Evolutionary conservation across 2,113 vertebrate genomes (phyloP).

Genomic region (Albula goreensis): DNA sequence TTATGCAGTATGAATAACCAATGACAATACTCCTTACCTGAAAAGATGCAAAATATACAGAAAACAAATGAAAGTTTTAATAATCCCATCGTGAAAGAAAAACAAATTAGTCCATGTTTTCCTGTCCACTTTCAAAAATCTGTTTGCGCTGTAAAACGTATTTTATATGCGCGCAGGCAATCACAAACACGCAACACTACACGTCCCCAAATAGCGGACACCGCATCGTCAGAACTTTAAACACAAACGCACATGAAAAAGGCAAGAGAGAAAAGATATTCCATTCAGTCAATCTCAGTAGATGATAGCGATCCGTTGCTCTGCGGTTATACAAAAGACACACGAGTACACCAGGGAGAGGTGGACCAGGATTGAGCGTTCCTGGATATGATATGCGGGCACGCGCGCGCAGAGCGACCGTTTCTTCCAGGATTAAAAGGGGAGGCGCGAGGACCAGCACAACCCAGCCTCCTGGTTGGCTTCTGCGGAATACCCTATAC

Average conservation of each 20-base stretch:
- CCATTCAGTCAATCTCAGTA: neutral
- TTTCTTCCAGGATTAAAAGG: neutral
- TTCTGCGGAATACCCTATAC: neutral
- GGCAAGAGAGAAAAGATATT: neutral
- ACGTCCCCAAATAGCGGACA: neutral
- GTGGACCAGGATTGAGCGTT: neutral
- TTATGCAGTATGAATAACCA: neutral
- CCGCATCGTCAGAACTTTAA: constrained; percentile 15
- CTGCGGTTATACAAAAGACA: neutral
- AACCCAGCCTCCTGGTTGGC: constrained; percentile 13
- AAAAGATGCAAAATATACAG: constrained; percentile 34
- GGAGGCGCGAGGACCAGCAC: neutral
- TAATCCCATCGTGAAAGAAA: constrained; percentile 47
- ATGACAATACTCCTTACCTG: constrained; percentile 41
- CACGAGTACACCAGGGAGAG: neutral
- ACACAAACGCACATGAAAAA: neutral
- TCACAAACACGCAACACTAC: constrained; percentile 1
- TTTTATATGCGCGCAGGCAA: neutral
- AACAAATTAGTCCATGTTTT: constrained; percentile 47
- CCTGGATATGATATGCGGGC: neutral
- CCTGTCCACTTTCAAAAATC: constrained; percentile 22
- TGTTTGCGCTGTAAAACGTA: neutral
- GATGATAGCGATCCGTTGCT: neutral
- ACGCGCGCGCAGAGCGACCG: neutral
- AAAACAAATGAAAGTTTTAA: constrained; percentile 43